Evolutionary conservation across 2,113 vertebrate species (phyloP).

Genomic region (Isichthys henryi): DNA sequence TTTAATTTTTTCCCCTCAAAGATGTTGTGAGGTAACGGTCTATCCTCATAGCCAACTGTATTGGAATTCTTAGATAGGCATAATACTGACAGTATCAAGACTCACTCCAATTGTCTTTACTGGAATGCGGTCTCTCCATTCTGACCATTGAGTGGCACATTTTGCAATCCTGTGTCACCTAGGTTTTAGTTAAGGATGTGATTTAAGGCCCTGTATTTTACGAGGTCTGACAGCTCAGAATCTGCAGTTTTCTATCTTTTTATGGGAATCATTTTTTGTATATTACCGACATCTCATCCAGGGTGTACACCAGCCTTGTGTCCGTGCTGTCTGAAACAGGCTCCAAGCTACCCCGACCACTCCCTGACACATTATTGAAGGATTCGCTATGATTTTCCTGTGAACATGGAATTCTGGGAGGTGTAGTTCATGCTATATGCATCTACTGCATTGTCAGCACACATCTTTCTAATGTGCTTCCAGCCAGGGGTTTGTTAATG

Average conservation of each 20-base stretch:
- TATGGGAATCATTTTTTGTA: not conserved
- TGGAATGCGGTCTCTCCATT: not conserved
- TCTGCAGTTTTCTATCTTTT: not conserved
- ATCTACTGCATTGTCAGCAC: not conserved
- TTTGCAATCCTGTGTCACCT: not conserved
- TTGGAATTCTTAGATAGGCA: not conserved
- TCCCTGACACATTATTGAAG: not conserved
- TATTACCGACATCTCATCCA: no score
- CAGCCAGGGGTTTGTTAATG: not conserved
- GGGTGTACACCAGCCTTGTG: not conserved
- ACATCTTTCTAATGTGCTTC: not conserved
- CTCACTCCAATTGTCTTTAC: not conserved
- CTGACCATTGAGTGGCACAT: not conserved
- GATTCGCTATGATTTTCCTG: not conserved
- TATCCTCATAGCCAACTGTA: not conserved
- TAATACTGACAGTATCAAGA: not conserved
- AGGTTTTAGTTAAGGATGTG: not conserved
- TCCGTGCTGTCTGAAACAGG: not conserved
- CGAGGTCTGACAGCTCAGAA: not conserved
- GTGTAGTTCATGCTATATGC: not conserved
- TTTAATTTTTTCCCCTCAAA: not conserved
- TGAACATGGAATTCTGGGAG: not conserved
- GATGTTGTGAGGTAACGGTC: not conserved
- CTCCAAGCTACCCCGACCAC: not conserved
- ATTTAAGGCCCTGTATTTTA: not conserved